Percentiles rank a stretch among this genome's conserved stretches.
These are phyloP conservation scores for Zaprionus kolodkinae DNA, from an alignment of 1,140 invertebrate species.

Conservation along the genomic window DNA sequence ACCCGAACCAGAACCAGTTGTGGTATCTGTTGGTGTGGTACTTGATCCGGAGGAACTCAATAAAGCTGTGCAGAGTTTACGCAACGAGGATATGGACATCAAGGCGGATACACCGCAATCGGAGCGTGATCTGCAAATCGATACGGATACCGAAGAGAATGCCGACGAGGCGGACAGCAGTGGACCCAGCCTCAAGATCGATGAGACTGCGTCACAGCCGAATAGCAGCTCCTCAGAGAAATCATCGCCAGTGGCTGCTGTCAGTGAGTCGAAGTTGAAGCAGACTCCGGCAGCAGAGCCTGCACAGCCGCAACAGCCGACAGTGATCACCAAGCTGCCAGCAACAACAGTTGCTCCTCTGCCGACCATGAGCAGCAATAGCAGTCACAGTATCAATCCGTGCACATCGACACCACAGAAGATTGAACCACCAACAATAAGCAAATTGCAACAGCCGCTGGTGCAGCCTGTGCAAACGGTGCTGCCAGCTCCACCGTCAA, in stretches of 20 bases:
- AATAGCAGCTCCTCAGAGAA: conserved; percentile 36
- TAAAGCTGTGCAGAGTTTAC: conserved; percentile 90
- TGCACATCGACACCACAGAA: conserved; percentile 48
- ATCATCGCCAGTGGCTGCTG: not conserved
- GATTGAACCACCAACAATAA: conserved; percentile 77
- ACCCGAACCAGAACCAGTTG: conserved; percentile 45
- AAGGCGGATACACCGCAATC: conserved; percentile 94
- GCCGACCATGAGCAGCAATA: conserved; percentile 41
- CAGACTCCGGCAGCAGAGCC: conserved; percentile 2
- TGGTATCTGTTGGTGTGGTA: conserved; percentile 25
- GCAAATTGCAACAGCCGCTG: conserved; percentile 69
- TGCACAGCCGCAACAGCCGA: conserved; percentile 45
- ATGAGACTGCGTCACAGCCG: conserved; percentile 60
- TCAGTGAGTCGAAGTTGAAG: conserved; percentile 3
- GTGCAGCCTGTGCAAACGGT: conserved; percentile 77
- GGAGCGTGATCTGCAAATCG: conserved; percentile 93
- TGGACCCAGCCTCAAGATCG: conserved; percentile 77
- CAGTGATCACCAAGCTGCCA: conserved; percentile 74
- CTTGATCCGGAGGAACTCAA: conserved; percentile 90
- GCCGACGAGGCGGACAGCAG: conserved; percentile 85
- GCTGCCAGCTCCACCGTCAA: conserved; percentile 44
- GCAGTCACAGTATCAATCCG: conserved; percentile 14
- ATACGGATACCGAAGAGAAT: conserved; percentile 93
- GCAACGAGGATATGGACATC: conserved; percentile 89
- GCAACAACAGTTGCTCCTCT: conserved; percentile 17